Percentiles rank a stretch among this genome's conserved stretches.
Conservation (phyloP, 2,797 vertebrate genomes). For the Ammospiza maritima region DNA sequence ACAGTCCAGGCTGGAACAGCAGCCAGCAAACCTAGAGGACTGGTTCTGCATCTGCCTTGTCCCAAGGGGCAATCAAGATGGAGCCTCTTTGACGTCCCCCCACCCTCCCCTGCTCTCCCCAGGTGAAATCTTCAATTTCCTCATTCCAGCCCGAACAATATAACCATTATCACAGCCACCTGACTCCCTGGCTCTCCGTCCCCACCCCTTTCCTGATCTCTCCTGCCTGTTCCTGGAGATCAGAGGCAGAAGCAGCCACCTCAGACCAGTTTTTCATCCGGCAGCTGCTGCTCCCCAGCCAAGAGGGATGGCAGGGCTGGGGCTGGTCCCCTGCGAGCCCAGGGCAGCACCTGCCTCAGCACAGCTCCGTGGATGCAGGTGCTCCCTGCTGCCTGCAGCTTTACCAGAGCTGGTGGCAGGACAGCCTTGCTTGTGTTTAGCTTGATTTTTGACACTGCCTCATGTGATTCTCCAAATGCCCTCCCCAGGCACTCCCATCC, state of each 20-base stretch:
- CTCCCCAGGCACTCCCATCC: not conserved
- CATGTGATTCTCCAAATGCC: not conserved
- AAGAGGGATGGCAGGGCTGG: not conserved
- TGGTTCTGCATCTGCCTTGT: not conserved
- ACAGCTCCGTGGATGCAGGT: not conserved
- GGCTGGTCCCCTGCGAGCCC: not conserved
- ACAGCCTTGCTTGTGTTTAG: not conserved
- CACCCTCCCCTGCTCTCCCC: not conserved
- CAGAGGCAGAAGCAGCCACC: constrained; percentile 28
- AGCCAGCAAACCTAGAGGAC: not conserved
- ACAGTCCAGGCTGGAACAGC: not conserved
- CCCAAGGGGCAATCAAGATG: not conserved
- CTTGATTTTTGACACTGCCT: not conserved
- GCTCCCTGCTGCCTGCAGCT: not conserved
- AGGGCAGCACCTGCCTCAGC: accelerated
- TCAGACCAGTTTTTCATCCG: constrained; percentile 11
- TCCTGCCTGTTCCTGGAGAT: not conserved
- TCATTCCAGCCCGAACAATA: constrained; percentile 62
- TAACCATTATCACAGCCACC: constrained; percentile 36
- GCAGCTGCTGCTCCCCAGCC: not conserved
- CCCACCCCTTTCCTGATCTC: constrained; percentile 17
- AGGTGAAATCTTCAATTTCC: constrained; percentile 43
- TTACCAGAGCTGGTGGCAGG: not conserved
- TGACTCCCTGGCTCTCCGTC: not conserved
- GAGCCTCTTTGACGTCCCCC: not conserved